Conservation (phyloP, 2,888 invertebrate species). For the Cybosia mesomella region DNA sequence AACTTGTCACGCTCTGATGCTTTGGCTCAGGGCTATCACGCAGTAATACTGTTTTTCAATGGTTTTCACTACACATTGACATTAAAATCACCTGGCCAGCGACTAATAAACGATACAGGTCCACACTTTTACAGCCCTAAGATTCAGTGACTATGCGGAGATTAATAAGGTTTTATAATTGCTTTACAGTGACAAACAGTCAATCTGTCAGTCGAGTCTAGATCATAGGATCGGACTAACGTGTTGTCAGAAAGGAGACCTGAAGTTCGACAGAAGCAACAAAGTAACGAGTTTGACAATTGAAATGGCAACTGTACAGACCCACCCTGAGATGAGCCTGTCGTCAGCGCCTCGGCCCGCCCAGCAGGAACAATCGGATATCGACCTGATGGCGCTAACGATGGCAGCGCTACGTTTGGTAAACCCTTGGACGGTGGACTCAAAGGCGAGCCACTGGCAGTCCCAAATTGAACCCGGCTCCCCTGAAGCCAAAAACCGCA, state of each 20-base stretch:
- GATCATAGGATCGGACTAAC: constrained; percentile 54
- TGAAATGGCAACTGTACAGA: constrained; percentile 79
- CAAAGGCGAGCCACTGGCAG: constrained; percentile 63
- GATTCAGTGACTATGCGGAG: constrained; percentile 52
- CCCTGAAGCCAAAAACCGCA: constrained; percentile 75
- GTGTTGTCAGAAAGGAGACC: constrained; percentile 41
- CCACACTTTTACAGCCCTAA: constrained; percentile 49
- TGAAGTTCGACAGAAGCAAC: constrained; percentile 32
- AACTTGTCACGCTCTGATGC: constrained; percentile 61
- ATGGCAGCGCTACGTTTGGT: constrained; percentile 83
- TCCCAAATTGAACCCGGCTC: constrained; percentile 65
- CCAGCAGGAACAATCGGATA: constrained; percentile 69
- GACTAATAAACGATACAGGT: background rate
- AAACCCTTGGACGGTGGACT: constrained; percentile 75
- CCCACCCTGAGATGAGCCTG: constrained; percentile 71
- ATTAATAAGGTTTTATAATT: constrained; percentile 75
- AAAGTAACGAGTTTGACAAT: constrained; percentile 26
- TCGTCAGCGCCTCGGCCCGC: constrained; percentile 67
- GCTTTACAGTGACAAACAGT: constrained; percentile 66
- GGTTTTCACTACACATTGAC: background rate
- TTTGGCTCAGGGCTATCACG: constrained; percentile 58
- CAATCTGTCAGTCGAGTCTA: constrained; percentile 60
- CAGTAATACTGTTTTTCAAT: constrained; percentile 19
- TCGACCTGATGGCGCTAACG: constrained; percentile 79
- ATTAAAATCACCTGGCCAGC: background rate